These are phyloP conservation scores for Onychostoma macrolepis DNA, from an alignment of 2,113 vertebrate genomes.

Conservation along the genomic window DNA sequence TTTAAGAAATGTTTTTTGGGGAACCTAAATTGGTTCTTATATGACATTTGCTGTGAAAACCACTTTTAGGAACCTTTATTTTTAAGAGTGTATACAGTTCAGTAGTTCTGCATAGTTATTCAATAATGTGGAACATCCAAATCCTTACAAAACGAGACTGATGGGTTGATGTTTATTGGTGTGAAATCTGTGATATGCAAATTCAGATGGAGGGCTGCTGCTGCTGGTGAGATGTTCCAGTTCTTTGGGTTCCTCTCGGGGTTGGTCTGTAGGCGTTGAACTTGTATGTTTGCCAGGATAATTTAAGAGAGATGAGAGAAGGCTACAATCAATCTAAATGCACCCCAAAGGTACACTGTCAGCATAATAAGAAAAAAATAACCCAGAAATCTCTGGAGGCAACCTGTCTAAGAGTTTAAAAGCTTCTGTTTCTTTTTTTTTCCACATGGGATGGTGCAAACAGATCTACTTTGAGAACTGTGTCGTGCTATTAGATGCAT, in stretches of 20 bases:
- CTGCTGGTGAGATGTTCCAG: slow-evolving; percentile 28
- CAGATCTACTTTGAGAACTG: slow-evolving; percentile 6
- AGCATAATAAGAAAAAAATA: neutral
- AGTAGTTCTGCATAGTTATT: neutral
- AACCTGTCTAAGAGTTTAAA: slow-evolving; percentile 5
- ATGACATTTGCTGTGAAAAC: neutral
- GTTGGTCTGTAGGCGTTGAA: slow-evolving; percentile 26
- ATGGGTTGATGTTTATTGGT: neutral
- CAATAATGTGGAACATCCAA: neutral
- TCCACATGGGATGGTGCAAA: neutral
- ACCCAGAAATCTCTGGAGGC: neutral
- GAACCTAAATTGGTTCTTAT: neutral
- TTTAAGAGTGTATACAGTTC: neutral
- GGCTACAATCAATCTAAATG: neutral
- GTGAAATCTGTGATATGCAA: neutral
- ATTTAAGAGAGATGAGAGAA: neutral
- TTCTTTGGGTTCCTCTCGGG: slow-evolving; percentile 37
- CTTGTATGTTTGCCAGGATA: neutral
- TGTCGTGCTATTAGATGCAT: neutral
- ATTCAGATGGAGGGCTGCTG: neutral
- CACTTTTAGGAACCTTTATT: neutral
- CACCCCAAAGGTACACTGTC: slow-evolving; percentile 3
- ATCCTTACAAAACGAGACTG: neutral
- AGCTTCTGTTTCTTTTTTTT: neutral
- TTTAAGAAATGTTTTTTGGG: neutral